Evolutionary conservation across 2,797 vertebrate species (phyloP), one percentile per base, ranked within the genome.

Genomic region (Pseudochirops cupreus): DNA sequence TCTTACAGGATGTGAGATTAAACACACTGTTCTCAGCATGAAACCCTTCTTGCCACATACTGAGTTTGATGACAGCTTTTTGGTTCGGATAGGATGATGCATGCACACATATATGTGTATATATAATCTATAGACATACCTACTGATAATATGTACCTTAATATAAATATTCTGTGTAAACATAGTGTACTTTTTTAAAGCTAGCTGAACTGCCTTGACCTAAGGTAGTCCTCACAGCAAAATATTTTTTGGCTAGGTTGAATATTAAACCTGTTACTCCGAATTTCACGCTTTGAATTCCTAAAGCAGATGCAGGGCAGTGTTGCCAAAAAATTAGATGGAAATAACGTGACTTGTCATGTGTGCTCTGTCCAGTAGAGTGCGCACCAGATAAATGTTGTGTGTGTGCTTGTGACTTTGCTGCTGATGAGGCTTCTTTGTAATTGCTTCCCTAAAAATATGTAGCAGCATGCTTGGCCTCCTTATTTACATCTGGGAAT

Each of bases 251-350:
- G 98, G 98, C 98, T 98, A 98, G 97, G 97, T 98, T 98, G 97
- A 99, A 98, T 99, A 99, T 99, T 99, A 99, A 99, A 99, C 97
- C 98, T 99, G 99, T 98, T 99, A 99, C 98, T 99, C 98, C 98
- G 98, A 98, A 99, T 99, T 99, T 99, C 99, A 99, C 97, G 98
- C 98, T 98, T 98, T 95, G 98, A 98, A 98, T 99, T 99, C 98
- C 98, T 97, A 91, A 98, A 98, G 98, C 98, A 97, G 99, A 98
- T 98, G 98, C 97, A 95, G 97, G 92, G 96, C 57, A 98, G 97
- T 91, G 98, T 98, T 99, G 99, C 99, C 99, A 99, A 98, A 98
- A 82, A 98, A 98, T 98, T 98, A 98, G 98, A 98, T 97, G 98
- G 98, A 98, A 99, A 97, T 98, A 95, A 97, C 59, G 89, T 46